Percentiles rank a stretch among this genome's conserved stretches.
These are phyloP conservation scores for Helicorthomorpha holstii DNA, from an alignment of 1,140 invertebrate species.

Conservation along the genomic window DNA sequence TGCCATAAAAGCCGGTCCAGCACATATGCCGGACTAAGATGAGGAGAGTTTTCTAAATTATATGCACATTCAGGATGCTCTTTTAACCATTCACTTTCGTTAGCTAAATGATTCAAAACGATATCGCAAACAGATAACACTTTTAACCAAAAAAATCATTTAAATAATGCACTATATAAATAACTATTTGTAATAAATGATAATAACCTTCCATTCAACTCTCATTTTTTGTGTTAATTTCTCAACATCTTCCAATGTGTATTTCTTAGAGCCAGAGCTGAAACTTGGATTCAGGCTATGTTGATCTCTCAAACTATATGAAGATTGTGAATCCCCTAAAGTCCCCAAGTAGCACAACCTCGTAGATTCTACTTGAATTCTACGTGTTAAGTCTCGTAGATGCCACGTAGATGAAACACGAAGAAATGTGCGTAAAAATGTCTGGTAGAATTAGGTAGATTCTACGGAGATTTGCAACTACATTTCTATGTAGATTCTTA, in stretches of 20 bases:
- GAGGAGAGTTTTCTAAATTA: slow-evolving; percentile 76
- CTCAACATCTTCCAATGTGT: slow-evolving; percentile 53
- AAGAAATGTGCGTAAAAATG: too few species aligned
- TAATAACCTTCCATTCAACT: slow-evolving; percentile 65
- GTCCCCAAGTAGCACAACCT: slow-evolving; percentile 46
- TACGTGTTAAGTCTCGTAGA: too few species aligned
- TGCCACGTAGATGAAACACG: too few species aligned
- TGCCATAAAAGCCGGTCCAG: slow-evolving; percentile 66
- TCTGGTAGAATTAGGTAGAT: too few species aligned
- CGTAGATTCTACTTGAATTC: too few species aligned
- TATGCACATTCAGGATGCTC: slow-evolving; percentile 85
- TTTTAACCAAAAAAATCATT: slow-evolving; percentile 34
- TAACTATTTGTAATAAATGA: too few species aligned
- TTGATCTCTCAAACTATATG: slow-evolving; percentile 82
- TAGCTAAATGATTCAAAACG: slow-evolving; percentile 94
- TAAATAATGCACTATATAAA: too few species aligned
- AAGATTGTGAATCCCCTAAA: slow-evolving; percentile 76
- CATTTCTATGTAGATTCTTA: too few species aligned
- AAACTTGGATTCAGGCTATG: slow-evolving; percentile 62
- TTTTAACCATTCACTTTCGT: slow-evolving; percentile 73
- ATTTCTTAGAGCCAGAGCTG: slow-evolving; percentile 23
- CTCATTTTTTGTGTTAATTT: slow-evolving; percentile 60
- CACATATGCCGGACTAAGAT: slow-evolving; percentile 83
- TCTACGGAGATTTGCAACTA: too few species aligned
- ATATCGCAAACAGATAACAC: slow-evolving; percentile 87